A percentile compares a stretch with the other conserved stretches of the same genome.
Conservation (phyloP, 2,113 vertebrate species). For the Gymnarchus niloticus region DNA sequence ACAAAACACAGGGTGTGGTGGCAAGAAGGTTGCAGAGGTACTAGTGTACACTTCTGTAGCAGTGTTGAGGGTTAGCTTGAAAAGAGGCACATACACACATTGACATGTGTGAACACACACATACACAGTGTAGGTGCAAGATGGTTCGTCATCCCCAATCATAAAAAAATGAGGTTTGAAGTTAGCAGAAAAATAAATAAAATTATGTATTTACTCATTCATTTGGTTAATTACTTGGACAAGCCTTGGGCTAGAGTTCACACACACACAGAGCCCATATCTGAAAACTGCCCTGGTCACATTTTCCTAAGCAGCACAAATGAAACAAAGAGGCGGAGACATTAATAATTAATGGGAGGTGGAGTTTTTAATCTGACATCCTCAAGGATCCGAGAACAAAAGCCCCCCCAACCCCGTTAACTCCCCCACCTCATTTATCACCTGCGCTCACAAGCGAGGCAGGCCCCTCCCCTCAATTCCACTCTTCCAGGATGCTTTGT, state of each 20-base stretch:
- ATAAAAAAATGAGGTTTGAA: background rate
- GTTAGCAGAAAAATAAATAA: background rate
- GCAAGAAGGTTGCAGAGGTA: background rate
- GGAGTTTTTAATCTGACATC: background rate
- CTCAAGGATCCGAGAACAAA: constrained; percentile 12
- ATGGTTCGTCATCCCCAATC: background rate
- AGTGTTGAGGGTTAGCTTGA: background rate
- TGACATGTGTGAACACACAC: background rate
- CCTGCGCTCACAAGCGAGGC: background rate
- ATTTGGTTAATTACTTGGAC: too few species aligned
- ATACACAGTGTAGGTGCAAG: background rate
- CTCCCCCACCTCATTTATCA: constrained; percentile 10
- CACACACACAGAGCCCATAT: background rate
- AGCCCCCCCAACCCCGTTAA: too few species aligned
- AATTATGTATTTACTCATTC: background rate
- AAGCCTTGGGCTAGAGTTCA: too few species aligned
- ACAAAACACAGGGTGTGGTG: background rate
- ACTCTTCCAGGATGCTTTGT: background rate
- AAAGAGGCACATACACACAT: background rate
- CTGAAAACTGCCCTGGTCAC: background rate
- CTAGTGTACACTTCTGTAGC: background rate
- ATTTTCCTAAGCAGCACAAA: background rate
- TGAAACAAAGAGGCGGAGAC: constrained; percentile 1
- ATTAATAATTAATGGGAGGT: background rate
- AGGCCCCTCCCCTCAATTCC: background rate